Evolutionary conservation across 2,113 vertebrate genomes (phyloP).

Genomic region (Todiramphus saurophagus): DNA sequence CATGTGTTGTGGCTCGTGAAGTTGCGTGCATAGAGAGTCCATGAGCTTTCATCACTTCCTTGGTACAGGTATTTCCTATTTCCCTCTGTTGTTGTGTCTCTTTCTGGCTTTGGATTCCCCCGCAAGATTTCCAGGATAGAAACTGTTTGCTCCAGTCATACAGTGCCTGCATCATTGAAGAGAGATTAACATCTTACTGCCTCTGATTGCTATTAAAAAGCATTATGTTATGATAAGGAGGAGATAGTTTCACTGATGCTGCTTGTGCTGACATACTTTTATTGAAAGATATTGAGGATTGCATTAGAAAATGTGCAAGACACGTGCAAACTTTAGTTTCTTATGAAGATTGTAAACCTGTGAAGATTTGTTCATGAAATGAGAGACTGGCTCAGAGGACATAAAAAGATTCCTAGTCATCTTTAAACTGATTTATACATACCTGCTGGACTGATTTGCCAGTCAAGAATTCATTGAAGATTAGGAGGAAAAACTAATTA

Average conservation of each 20-base stretch:
- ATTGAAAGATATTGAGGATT: not conserved
- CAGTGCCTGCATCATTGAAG: not conserved
- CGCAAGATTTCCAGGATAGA: not conserved
- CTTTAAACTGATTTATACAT: not conserved
- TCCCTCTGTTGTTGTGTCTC: not conserved
- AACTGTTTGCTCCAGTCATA: not conserved
- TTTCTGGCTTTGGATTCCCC: not conserved
- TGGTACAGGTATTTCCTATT: not conserved
- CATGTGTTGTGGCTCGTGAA: not conserved
- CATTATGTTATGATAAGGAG: not conserved
- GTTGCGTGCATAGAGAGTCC: not conserved
- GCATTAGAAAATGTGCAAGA: not conserved
- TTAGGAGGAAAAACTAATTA: not conserved
- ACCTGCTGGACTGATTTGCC: not conserved
- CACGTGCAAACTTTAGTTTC: not conserved
- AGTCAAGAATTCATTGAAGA: not conserved
- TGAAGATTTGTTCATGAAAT: not conserved
- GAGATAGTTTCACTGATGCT: not conserved
- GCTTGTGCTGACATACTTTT: not conserved
- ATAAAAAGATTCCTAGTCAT: not conserved
- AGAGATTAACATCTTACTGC: not conserved
- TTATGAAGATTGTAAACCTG: not conserved
- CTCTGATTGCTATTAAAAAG: not conserved
- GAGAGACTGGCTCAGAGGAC: not conserved
- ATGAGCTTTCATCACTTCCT: not conserved